These are phyloP conservation scores for Pangasius larnaudii DNA, from an alignment of 2,797 vertebrate genomes.

Conservation along the genomic window DNA sequence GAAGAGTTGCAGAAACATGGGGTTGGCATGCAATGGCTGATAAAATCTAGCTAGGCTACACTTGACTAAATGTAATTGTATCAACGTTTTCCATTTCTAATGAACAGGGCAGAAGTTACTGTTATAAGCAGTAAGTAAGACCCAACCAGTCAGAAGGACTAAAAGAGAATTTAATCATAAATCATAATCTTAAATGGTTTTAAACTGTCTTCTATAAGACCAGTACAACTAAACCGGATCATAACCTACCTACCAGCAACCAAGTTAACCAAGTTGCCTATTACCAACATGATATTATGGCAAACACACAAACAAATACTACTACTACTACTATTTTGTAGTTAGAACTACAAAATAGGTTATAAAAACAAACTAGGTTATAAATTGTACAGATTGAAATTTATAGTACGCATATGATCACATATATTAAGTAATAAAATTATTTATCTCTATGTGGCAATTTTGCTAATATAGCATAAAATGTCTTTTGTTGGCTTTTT, in stretches of 20 bases:
- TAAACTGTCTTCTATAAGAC: neutral
- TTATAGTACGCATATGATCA: neutral
- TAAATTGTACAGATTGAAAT: neutral
- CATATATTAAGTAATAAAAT: neutral
- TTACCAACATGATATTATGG: neutral
- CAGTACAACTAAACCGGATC: neutral
- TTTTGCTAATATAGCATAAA: neutral
- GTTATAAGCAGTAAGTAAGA: neutral
- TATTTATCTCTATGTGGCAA: neutral
- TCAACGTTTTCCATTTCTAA: neutral
- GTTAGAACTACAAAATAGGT: neutral
- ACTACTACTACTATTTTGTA: neutral
- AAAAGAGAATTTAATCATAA: neutral
- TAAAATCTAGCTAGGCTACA: neutral
- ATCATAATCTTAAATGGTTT: neutral
- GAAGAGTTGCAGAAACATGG: constrained; percentile 11
- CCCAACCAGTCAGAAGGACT: neutral
- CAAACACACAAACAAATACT: neutral
- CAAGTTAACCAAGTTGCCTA: neutral
- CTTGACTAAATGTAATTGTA: neutral
- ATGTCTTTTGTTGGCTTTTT: neutral
- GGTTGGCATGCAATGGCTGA: neutral
- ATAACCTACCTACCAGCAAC: neutral
- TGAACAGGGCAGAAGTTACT: neutral
- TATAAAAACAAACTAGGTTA: neutral